Conservation (phyloP, 2,888 invertebrate species). For the Lordiphosa andalusiaca region DNA sequence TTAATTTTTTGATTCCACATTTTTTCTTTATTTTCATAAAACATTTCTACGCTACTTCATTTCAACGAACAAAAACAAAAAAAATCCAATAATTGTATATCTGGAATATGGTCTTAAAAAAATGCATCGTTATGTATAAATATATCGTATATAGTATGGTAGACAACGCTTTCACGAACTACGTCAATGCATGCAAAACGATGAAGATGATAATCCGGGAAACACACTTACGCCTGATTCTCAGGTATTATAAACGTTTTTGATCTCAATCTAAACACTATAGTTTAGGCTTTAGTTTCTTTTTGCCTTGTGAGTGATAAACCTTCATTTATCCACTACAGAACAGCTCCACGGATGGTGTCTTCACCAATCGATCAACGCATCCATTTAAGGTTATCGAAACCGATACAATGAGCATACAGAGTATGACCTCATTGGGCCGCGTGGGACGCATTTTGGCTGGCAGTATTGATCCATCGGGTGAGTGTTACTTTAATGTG, state of each 20-base stretch:
- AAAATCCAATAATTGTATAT: constrained; percentile 29
- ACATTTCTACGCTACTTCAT: constrained; percentile 46
- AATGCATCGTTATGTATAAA: constrained; percentile 22
- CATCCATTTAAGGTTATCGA: constrained; percentile 94
- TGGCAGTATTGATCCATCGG: constrained; percentile 84
- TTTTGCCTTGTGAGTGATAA: constrained; percentile 1
- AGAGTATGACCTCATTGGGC: constrained; percentile 93
- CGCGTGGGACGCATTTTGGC: constrained; percentile 90
- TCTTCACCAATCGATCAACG: constrained; percentile 85
- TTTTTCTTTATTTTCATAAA: constrained; percentile 69
- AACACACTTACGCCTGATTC: constrained; percentile 88
- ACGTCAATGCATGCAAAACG: constrained; percentile 91
- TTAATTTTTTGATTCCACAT: constrained; percentile 53
- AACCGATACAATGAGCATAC: constrained; percentile 92
- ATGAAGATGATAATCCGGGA: constrained; percentile 88
- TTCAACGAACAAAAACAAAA: constrained; percentile 37
- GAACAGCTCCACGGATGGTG: constrained; percentile 87
- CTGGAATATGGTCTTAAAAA: constrained; percentile 35
- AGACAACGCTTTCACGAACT: constrained; percentile 91
- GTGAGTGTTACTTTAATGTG: constrained; percentile 75
- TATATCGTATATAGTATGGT: constrained; percentile 80
- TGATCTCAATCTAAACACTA: constrained; percentile 2
- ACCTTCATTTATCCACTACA: constrained; percentile 40
- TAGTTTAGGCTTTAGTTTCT: constrained; percentile 2
- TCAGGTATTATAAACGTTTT: constrained; percentile 81